phyloP scores from a whole-genome alignment of 2,797 vertebrate species.

The Tragelaphus oryx region DNA sequence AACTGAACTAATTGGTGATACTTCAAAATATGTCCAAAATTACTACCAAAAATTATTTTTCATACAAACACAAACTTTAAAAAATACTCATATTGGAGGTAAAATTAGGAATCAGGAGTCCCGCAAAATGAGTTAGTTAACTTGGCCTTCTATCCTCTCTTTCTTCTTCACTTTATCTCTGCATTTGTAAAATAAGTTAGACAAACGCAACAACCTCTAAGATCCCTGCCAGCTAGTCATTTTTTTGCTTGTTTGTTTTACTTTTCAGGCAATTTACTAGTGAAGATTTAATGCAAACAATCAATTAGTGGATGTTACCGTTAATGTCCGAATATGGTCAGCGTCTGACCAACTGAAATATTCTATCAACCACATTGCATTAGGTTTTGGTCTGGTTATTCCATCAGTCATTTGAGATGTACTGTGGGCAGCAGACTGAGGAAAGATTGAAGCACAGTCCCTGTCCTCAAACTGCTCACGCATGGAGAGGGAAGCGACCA shows the following conservation, averaged over 20 bases:
- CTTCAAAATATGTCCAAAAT: conserved; percentile 3
- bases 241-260: neutral
- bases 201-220: neutral
- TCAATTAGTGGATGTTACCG: neutral
- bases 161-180: neutral
- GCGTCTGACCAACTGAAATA: neutral
- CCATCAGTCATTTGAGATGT: neutral
- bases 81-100: neutral
- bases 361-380: neutral
- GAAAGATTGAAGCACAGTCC: neutral
- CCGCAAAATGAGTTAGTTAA: neutral
- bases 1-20: neutral
- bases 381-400: neutral
- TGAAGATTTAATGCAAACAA: neutral
- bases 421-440: neutral
- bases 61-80: neutral
- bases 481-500: neutral
- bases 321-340: neutral
- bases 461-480: neutral
- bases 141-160: neutral
- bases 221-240: neutral
- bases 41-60: conserved; percentile 3
- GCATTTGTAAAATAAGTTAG: neutral
- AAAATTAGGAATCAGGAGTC: neutral
- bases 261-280: neutral